Base-by-base conservation (phyloP, 2,888 invertebrate species). In the Andrena marginata region DNA sequence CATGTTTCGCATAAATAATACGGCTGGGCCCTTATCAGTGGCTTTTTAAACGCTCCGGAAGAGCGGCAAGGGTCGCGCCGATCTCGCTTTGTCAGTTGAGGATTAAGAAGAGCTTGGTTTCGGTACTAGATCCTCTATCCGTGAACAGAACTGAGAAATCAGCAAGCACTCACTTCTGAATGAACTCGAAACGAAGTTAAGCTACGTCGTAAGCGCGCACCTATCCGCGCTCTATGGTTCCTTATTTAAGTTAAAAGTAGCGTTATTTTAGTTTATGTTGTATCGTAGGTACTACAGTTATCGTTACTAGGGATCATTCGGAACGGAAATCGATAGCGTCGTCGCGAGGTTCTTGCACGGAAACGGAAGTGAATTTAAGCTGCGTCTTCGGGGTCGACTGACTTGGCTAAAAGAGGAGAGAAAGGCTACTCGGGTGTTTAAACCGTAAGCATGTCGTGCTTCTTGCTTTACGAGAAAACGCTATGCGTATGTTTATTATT, bases 161-260 rank as follows among this genome's bases (percentile, higher is more conserved):
- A 56, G 54, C 63, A 71, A n/a, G 63, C 48, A 10, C 54, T 64
- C 51, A 33, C 29, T 75, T 13, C 29, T 49, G 64, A 69, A 70
- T 59, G 13, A 33, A 65, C 13, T 65, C 31, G 69, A 76, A 76
- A 80, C 64, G n/a, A 76, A 70, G 6, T 56, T 26, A 56, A 56
- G 23, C 60, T 76, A 79, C 26, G 31, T 56, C 13, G 42, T 62
- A 71, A 26, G 49, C 72, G 23, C 56, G 56, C 23, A 56, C 48
- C 65, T 76, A 80, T 67, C 69, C 79, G 70, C 59, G 70, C 70
- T 76, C 65, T 70, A 76, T 70, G 60, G 59, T 65, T 63, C 23
- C 16, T 80, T 76, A 68, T 13, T 64, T 63, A 51, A 49, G 31
- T 60, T 63, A 64, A 20, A 56, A 33, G 13, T 54, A 63, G 48